phyloP scores from a whole-genome alignment of 2,797 vertebrate species.

The Melanotaenia maccullochi region DNA sequence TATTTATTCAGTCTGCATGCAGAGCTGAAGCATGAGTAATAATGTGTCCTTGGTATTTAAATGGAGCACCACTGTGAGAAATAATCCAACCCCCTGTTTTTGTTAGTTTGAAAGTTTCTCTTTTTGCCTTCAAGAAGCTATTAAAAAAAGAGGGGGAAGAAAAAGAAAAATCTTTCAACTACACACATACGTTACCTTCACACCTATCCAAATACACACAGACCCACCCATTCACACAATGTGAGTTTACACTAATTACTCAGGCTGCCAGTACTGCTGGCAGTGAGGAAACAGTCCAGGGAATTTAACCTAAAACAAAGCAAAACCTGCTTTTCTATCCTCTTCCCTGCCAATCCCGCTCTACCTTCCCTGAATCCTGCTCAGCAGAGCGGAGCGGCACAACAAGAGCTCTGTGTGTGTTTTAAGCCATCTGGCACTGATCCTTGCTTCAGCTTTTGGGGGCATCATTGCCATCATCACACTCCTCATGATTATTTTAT shows the following conservation, averaged over 20 bases:
- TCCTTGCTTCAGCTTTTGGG: conserved; percentile 33
- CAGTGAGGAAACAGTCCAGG: conserved; percentile 60
- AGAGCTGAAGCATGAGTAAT: conserved; percentile 34
- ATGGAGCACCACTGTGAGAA: conserved; percentile 38
- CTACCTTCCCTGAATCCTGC: conserved; percentile 46
- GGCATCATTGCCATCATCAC: conserved; percentile 14
- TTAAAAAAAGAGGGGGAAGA: neutral
- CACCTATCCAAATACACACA: conserved; percentile 27
- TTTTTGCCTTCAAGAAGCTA: conserved; percentile 44
- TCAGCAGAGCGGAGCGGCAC: conserved; percentile 50
- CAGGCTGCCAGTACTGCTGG: conserved; percentile 56
- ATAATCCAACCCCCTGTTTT: conserved; percentile 48
- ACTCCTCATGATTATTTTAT: neutral
- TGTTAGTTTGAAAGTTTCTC: conserved; percentile 40
- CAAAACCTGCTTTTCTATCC: conserved; percentile 55
- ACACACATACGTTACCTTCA: conserved; percentile 38
- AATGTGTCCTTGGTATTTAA: conserved; percentile 69
- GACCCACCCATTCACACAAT: conserved; percentile 41
- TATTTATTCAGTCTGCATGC: conserved; percentile 26
- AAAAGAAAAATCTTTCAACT: conserved; percentile 25
- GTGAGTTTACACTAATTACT: conserved; percentile 61
- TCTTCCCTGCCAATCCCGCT: conserved; percentile 55
- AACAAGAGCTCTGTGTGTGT: conserved; percentile 43
- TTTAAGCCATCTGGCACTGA: conserved; percentile 69
- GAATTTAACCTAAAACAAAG: conserved; percentile 73